Percentiles rank a stretch among this genome's conserved stretches.
Evolutionary conservation across 2,797 vertebrate species (phyloP).

Genomic region (Smutsia temminckii): DNA sequence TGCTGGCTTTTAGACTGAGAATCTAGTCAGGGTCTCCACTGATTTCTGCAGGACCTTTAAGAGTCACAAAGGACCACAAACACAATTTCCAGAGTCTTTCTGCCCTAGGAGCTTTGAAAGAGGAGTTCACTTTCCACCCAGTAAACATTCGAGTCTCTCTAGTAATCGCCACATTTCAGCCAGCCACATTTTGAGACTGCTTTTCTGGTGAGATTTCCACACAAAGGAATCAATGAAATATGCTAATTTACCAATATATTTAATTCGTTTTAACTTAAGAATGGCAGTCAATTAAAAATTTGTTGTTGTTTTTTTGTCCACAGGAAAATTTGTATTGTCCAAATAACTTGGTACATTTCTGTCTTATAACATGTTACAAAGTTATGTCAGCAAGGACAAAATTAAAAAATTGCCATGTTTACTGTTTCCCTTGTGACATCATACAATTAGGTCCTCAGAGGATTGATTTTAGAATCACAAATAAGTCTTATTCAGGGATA

Average conservation of each 20-base stretch:
- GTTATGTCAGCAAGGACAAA: slow-evolving; percentile 41
- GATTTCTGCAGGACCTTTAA: neutral
- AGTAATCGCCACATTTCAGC: neutral
- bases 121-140: neutral
- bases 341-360: neutral
- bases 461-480: neutral
- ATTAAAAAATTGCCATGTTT: neutral
- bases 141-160: neutral
- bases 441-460: neutral
- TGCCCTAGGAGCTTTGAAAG: neutral
- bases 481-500: neutral
- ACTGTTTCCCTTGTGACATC: neutral
- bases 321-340: neutral
- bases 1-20: neutral
- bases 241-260: neutral
- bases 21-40: neutral
- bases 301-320: neutral
- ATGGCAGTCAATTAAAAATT: neutral
- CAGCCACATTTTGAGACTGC: neutral
- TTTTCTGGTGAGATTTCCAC: neutral
- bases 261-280: neutral
- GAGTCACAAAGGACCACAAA: neutral
- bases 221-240: neutral
- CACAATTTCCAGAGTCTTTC: neutral
- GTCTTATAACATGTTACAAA: neutral